phyloP scores from a whole-genome alignment of 2,888 invertebrate species.

The Petrolisthes cinctipes region DNA sequence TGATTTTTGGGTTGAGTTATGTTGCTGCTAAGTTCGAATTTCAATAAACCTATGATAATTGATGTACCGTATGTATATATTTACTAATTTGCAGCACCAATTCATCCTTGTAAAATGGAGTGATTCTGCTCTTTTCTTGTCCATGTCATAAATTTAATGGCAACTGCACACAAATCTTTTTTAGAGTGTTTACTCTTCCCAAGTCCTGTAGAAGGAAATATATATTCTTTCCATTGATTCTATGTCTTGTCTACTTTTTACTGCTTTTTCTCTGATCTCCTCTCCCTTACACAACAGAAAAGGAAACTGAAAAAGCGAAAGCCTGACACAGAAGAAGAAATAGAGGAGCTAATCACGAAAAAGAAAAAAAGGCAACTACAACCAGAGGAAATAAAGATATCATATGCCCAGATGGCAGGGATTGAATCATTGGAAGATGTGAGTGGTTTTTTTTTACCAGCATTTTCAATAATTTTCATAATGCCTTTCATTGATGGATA shows the following conservation, averaged over 20 bases:
- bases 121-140: no score
- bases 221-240: no score
- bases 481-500: neutral
- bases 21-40: no score
- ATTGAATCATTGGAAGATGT: conserved; percentile 48
- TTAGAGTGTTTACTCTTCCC: no score
- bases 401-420: conserved; percentile 49
- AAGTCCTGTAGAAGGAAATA: no score
- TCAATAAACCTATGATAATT: no score
- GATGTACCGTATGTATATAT: no score
- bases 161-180: no score
- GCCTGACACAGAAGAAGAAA: conserved; percentile 29
- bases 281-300: conserved; percentile 5
- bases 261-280: neutral
- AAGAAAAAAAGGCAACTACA: conserved; percentile 43
- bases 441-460: neutral
- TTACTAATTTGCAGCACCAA: no score
- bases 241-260: neutral
- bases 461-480: neutral
- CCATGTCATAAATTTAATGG: no score
- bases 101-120: no score
- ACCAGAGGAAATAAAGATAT: conserved; percentile 11
- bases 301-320: conserved; percentile 40
- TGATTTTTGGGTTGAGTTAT: no score
- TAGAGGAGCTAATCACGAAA: conserved; percentile 42